Conservation (phyloP, 2,113 vertebrate species). For the Coryphaenoides rupestris region DNA sequence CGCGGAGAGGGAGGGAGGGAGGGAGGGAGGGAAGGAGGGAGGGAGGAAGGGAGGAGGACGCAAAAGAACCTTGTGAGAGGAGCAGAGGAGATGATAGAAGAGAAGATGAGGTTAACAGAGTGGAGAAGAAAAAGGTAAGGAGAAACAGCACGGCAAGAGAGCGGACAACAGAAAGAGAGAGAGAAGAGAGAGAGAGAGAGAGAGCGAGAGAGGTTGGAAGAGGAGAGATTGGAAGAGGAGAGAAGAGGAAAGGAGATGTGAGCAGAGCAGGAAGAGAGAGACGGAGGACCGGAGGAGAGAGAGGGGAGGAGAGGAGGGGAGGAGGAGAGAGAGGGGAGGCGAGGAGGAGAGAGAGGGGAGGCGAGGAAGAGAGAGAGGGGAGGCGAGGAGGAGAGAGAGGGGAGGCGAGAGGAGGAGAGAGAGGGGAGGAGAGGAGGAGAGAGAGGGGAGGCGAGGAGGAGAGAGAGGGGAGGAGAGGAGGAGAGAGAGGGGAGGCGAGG, state of each 20-base stretch:
- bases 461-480: too few relatives aligned
- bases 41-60: too few relatives aligned
- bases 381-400: too few relatives aligned
- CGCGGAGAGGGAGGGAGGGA: too few relatives aligned
- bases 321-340: conserved; percentile 17
- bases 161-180: too few relatives aligned
- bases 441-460: too few relatives aligned
- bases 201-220: background rate
- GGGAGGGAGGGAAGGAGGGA: too few relatives aligned
- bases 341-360: conserved; percentile 15
- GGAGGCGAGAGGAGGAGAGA: too few relatives aligned
- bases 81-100: background rate
- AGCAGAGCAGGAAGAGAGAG: too few relatives aligned
- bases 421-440: too few relatives aligned
- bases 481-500: background rate
- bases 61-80: background rate
- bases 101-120: background rate
- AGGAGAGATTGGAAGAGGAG: background rate
- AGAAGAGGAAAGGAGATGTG: too few relatives aligned
- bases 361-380: background rate
- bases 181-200: background rate
- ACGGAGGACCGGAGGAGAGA: conserved; percentile 2
- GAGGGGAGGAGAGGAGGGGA: conserved; percentile 29
- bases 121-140: background rate
- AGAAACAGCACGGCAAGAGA: too few relatives aligned